Percentiles rank a stretch among this genome's conserved stretches.
These are phyloP conservation scores for Heliconius eleuchia DNA, from an alignment of 1,140 invertebrate genomes.

Conservation along the genomic window DNA sequence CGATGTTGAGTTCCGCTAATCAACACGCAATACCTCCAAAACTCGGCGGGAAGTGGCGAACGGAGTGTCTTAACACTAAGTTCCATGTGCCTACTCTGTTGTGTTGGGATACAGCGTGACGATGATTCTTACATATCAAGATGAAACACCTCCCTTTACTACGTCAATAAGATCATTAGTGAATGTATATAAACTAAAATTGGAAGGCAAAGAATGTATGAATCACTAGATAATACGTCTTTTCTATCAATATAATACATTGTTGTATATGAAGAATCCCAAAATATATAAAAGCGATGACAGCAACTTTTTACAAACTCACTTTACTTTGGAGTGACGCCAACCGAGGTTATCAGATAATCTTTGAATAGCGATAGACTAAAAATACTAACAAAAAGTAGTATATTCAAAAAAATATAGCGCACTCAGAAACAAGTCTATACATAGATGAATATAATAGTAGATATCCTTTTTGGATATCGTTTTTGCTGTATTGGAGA, in stretches of 20 bases:
- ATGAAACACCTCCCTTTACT: background rate
- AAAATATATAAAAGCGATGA: conserved; percentile 1
- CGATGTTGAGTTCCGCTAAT: no score
- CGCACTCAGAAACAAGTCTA: background rate
- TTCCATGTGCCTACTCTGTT: no score
- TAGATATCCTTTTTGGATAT: background rate
- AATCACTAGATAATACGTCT: background rate
- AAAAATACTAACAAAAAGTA: conserved; percentile 3
- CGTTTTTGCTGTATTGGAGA: no score
- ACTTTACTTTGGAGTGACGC: background rate
- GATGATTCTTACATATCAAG: no score
- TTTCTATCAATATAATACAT: background rate
- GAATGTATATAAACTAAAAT: background rate
- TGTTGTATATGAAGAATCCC: background rate
- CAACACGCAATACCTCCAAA: no score
- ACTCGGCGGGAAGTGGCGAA: no score
- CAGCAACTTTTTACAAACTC: background rate
- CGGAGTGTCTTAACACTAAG: no score
- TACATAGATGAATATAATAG: background rate
- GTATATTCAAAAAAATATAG: background rate
- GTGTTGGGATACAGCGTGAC: no score
- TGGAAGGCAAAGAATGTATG: background rate
- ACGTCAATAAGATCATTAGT: background rate
- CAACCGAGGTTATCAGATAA: background rate
- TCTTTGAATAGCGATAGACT: conserved; percentile 8